Percentiles rank a stretch among this genome's conserved stretches.
These are phyloP conservation scores for Nemotelus nigrinus DNA, from an alignment of 2,888 invertebrate species.

Conservation along the genomic window DNA sequence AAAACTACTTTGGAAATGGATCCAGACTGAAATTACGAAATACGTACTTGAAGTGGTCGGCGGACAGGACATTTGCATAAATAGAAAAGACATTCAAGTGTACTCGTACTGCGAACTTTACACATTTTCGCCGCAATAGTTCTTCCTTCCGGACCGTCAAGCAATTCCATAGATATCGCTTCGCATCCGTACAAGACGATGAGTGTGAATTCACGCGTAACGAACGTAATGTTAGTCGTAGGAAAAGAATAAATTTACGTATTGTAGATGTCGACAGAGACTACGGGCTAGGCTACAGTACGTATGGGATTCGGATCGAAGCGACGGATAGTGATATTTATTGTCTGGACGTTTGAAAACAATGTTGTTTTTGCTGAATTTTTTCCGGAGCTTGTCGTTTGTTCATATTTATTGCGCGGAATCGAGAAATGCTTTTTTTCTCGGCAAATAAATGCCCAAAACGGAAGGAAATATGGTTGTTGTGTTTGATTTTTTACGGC, in stretches of 20 bases:
- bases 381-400: not conserved
- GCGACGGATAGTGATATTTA: conserved; percentile 19
- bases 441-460: not conserved
- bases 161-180: conserved; percentile 9
- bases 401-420: conserved; percentile 4
- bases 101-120: conserved; percentile 31
- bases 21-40: conserved; percentile 7
- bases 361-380: conserved; percentile 21
- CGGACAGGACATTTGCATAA: conserved; percentile 43
- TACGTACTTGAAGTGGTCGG: conserved; percentile 23
- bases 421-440: not conserved
- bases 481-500: too few species aligned
- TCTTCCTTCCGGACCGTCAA: conserved; percentile 44
- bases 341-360: conserved; percentile 31
- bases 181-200: not conserved
- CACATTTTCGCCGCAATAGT: conserved; percentile 44
- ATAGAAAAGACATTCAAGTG: conserved; percentile 40
- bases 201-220: conserved; percentile 36
- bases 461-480: too few species aligned
- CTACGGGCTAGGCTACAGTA: not conserved
- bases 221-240: not conserved
- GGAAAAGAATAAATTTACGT: conserved; percentile 37
- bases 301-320: not conserved
- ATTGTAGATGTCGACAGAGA: not conserved
- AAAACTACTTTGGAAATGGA: conserved; percentile 22